Percentiles rank a stretch among this genome's conserved stretches.
These are phyloP conservation scores for Saiga tatarica DNA, from an alignment of 2,113 vertebrate genomes.

Conservation along the genomic window DNA sequence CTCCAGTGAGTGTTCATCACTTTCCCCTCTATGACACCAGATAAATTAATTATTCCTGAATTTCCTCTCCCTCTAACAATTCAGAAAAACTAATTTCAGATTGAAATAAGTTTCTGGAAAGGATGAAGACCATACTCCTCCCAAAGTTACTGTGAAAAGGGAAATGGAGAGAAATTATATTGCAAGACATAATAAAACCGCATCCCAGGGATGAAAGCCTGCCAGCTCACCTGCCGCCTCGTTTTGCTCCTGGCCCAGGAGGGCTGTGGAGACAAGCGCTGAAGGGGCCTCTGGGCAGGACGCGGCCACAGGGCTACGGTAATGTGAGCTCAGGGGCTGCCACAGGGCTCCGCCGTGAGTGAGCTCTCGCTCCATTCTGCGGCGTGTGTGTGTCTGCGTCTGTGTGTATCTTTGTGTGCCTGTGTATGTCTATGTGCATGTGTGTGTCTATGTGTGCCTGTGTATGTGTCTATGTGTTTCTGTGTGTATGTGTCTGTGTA, in stretches of 20 bases:
- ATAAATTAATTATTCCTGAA: neutral
- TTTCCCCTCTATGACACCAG: neutral
- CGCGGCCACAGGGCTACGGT: rapidly evolving
- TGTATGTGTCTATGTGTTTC: rapidly evolving
- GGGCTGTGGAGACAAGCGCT: rapidly evolving
- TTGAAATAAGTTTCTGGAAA: neutral
- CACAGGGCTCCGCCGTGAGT: neutral
- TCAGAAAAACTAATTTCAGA: neutral
- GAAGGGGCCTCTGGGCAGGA: rapidly evolving
- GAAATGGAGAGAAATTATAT: neutral
- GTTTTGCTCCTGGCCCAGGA: neutral
- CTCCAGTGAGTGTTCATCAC: too few relatives aligned
- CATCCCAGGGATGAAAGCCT: neutral
- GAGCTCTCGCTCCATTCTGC: too few relatives aligned
- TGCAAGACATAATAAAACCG: neutral
- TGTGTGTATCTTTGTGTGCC: neutral
- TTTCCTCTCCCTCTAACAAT: neutral
- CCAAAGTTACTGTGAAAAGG: neutral
- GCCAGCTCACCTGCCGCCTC: neutral
- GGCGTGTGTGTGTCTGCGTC: neutral
- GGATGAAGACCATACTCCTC: neutral
- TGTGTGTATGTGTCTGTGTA: rapidly evolving
- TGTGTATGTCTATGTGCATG: rapidly evolving
- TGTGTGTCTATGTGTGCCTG: too few relatives aligned
- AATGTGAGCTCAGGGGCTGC: neutral